phyloP scores from a whole-genome alignment of 2,888 invertebrate genomes.

The Netelia virgata region DNA sequence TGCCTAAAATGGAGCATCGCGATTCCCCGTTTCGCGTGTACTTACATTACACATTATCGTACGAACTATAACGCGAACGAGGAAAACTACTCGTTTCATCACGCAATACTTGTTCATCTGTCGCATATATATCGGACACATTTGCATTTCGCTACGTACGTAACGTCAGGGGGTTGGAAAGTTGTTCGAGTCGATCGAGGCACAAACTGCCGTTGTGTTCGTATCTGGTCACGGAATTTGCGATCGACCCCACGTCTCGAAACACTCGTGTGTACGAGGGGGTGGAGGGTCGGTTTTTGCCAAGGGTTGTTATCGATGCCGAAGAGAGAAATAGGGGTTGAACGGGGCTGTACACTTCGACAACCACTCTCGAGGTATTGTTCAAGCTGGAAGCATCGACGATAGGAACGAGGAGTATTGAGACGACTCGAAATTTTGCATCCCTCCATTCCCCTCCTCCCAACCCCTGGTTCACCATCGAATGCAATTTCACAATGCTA shows the following conservation, averaged over 20 bases:
- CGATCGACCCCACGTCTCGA: slow-evolving; percentile 57
- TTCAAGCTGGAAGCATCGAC: slow-evolving; percentile 35
- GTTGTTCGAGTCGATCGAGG: slow-evolving; percentile 62
- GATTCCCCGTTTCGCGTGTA: slow-evolving; percentile 29
- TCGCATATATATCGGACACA: slow-evolving; percentile 32
- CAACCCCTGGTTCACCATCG: not conserved
- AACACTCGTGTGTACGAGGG: slow-evolving; percentile 50
- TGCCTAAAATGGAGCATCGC: slow-evolving; percentile 27
- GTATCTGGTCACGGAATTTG: slow-evolving; percentile 66
- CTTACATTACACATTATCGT: not conserved
- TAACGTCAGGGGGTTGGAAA: slow-evolving; percentile 10
- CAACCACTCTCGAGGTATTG: slow-evolving; percentile 56
- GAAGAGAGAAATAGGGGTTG: slow-evolving; percentile 32
- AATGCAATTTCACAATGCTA: slow-evolving; percentile 33
- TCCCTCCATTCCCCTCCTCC: not conserved
- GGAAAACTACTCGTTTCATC: slow-evolving; percentile 48
- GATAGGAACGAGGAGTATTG: slow-evolving; percentile 44
- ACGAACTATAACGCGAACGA: slow-evolving; percentile 14
- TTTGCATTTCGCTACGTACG: slow-evolving; percentile 51
- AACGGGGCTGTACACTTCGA: slow-evolving; percentile 59
- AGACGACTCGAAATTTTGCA: slow-evolving; percentile 29
- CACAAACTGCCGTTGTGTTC: slow-evolving; percentile 58
- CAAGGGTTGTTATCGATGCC: slow-evolving; percentile 67
- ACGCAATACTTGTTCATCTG: slow-evolving; percentile 57
- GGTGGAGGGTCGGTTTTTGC: slow-evolving; percentile 62